Evolutionary conservation across 2,888 invertebrate species (phyloP), one percentile per base, ranked within the genome.

Genomic region (Cerastis rubricosa): DNA sequence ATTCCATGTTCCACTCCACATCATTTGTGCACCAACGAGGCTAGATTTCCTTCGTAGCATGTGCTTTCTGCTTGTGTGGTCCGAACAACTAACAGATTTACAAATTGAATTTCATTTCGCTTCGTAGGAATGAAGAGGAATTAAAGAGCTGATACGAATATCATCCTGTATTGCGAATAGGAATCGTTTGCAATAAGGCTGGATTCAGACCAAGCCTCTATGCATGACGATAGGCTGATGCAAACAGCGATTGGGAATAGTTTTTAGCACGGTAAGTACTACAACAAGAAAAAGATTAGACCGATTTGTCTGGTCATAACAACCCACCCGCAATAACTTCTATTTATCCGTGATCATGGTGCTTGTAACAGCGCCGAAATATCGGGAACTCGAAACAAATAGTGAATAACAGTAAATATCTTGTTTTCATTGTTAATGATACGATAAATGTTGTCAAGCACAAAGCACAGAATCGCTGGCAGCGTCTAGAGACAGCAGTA

Each of bases 11-110:
- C 35, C 22, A 22, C 22, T 63, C 63, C 40, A 51, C 9, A 57
- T 40, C 63, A n/a, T n/a, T 63, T 63, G 63, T 40, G 1, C n/a
- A 40, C 12, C 12, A 14, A 22, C 25, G 45, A n/a, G 17, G 8
- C 2, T 4, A 63, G 6, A 22, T 51, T 22, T 19, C 43, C 12
- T 40, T 12, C 40, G 19, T 19, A n/a, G 63, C 14, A 40, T 40
- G 40, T 63, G 7, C 25, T 29, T n/a, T 11, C 64, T 14, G 35
- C 57, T 29, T 65, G 68, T 83, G 78, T 69, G 83, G 78, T 65
- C 78, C 12, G 19, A 29, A 43, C 22, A 12, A 54, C 22, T 14
- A 0, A 72, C 14, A 14, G 19, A 35, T 19, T 22, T 45, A 22
- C 40, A 7, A 68, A 49, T 70, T 49, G 35, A 19, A 22, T 66